phyloP scores from a whole-genome alignment of 2,888 invertebrate genomes.

The Heliconius ethilla region DNA sequence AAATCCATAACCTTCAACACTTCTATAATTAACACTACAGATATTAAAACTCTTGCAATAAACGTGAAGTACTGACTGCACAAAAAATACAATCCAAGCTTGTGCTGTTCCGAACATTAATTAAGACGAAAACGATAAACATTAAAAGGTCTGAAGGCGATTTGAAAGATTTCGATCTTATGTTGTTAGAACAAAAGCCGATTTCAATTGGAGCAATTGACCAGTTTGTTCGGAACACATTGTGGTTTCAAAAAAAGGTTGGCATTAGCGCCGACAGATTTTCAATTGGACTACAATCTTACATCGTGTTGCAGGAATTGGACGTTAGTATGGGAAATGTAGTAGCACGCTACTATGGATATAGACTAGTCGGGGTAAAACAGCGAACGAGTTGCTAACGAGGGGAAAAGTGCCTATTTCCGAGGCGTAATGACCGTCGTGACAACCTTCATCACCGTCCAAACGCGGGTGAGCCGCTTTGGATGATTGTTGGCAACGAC shows the following conservation, averaged over 20 bases:
- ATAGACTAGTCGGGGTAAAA: constrained; percentile 56
- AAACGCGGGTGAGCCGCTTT: constrained; percentile 37
- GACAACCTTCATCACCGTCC: constrained; percentile 59
- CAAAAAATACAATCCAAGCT: constrained; percentile 73
- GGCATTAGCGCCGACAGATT: constrained; percentile 55
- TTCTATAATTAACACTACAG: constrained; percentile 74
- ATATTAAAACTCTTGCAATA: constrained; percentile 72
- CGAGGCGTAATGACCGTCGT: constrained; percentile 77
- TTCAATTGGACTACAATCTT: constrained; percentile 46
- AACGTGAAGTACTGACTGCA: constrained; percentile 58
- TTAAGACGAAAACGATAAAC: constrained; percentile 67
- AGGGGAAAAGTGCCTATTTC: constrained; percentile 82
- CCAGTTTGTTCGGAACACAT: constrained; percentile 60
- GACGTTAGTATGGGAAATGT: constrained; percentile 23
- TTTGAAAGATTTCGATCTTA: constrained; percentile 53
- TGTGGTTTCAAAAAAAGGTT: constrained; percentile 59
- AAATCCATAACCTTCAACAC: constrained; percentile 69
- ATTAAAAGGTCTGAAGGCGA: constrained; percentile 55
- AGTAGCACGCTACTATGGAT: constrained; percentile 33
- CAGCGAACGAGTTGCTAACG: constrained; percentile 75
- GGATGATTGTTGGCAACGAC: constrained; percentile 33
- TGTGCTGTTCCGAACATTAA: constrained; percentile 75
- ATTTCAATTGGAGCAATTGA: constrained; percentile 48
- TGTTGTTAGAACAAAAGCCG: constrained; percentile 45
- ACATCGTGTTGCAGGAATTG: constrained; percentile 35